Evolutionary conservation across 2,113 vertebrate genomes (phyloP).

Genomic region (Eulemur rufifrons): DNA sequence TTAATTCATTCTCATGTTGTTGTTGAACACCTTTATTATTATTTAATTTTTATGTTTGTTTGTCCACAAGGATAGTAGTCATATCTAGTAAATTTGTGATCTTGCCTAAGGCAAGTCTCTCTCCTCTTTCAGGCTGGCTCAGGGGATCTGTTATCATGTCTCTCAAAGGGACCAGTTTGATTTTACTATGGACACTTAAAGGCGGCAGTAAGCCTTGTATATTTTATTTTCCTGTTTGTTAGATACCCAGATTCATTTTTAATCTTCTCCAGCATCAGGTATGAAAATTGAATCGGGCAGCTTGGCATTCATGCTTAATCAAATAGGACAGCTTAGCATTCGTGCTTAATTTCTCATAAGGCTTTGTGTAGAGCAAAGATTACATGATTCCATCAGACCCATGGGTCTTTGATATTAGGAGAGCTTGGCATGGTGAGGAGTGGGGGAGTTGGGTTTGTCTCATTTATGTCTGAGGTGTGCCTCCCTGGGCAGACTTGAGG

Average conservation of each 20-base stretch:
- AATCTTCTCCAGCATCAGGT: neutral
- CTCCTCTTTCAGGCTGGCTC: neutral
- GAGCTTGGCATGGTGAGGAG: neutral
- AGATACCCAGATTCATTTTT: neutral
- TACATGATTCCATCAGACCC: neutral
- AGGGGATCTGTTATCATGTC: neutral
- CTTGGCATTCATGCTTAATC: neutral
- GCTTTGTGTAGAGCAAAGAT: neutral
- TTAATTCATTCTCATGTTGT: neutral
- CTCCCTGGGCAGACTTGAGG: neutral
- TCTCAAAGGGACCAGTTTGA: neutral
- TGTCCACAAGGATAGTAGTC: neutral
- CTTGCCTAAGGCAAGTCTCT: neutral
- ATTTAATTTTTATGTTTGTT: neutral
- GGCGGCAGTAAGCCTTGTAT: neutral
- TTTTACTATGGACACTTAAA: neutral
- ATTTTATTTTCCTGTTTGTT: neutral
- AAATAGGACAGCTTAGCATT: neutral
- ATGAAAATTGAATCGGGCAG: neutral
- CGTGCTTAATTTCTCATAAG: neutral
- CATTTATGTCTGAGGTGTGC: neutral
- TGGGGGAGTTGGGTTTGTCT: neutral
- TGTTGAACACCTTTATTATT: neutral
- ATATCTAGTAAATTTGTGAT: neutral
- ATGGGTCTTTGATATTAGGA: neutral